phyloP scores from a whole-genome alignment of 1,140 invertebrate species.

The Heliconius melpomene region DNA sequence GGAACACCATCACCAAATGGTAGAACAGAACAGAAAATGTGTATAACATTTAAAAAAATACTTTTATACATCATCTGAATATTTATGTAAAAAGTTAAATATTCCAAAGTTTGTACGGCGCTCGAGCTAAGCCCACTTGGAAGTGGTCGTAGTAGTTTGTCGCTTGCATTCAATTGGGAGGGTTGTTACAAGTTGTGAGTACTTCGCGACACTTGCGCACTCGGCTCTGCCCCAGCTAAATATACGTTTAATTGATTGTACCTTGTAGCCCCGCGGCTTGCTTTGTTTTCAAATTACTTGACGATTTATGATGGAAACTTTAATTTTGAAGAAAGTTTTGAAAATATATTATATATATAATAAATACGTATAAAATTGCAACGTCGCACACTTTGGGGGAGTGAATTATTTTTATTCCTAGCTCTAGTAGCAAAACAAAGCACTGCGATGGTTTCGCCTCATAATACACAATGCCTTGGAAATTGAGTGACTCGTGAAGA shows the following conservation, averaged over 20 bases:
- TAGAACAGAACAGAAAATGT: no score
- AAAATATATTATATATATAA: no score
- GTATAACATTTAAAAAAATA: background rate
- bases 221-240: background rate
- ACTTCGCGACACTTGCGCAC: conserved; percentile 16
- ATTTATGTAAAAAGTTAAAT: conserved; percentile 13
- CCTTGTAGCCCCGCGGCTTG: background rate
- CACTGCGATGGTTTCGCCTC: no score
- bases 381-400: no score
- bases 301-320: no score
- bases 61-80: background rate
- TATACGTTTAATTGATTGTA: conserved; percentile 18
- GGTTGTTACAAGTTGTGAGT: conserved; percentile 27
- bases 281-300: background rate
- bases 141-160: conserved; percentile 27
- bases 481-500: no score
- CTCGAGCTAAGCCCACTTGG: conserved; percentile 4
- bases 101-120: conserved; percentile 4
- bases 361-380: no score
- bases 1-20: no score
- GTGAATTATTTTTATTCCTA: no score
- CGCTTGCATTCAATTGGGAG: conserved; percentile 29
- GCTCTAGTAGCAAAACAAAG: no score
- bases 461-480: no score
- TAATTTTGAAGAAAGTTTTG: no score